phyloP scores from a whole-genome alignment of 1,140 invertebrate genomes.

The Cotesia glomerata region DNA sequence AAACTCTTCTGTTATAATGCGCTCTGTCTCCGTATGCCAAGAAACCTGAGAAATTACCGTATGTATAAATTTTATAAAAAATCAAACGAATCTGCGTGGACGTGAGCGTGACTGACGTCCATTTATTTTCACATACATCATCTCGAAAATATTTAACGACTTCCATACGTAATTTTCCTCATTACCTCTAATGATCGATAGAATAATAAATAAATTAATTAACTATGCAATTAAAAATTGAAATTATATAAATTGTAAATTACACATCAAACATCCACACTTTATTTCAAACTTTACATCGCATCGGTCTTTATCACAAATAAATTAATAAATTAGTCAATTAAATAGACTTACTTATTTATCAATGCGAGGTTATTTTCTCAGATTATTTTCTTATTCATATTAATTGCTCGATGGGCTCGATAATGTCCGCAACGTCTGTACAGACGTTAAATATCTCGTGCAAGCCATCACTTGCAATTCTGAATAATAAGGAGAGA shows the following conservation, averaged over 20 bases:
- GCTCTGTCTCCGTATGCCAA: too few relatives aligned
- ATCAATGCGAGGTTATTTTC: background rate
- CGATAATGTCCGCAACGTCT: background rate
- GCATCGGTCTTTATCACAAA: background rate
- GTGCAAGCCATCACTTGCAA: background rate
- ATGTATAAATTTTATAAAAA: background rate
- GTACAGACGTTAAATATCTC: background rate
- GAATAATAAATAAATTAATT: too few relatives aligned
- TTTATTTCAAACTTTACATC: background rate
- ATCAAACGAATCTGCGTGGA: conserved; percentile 18
- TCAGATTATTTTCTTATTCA: background rate
- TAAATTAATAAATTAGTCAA: background rate
- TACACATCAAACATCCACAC: too few relatives aligned
- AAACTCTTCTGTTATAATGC: too few relatives aligned
- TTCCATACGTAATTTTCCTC: background rate
- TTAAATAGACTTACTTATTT: background rate
- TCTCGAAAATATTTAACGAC: too few relatives aligned
- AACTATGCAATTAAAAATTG: too few relatives aligned
- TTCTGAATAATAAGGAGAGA: background rate
- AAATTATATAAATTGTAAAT: background rate
- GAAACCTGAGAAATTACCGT: too few relatives aligned
- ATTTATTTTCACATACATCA: conserved; percentile 1
- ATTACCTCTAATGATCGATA: background rate
- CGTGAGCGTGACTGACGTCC: conserved; percentile 16
- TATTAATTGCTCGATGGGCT: background rate